Percentiles rank a stretch among this genome's conserved stretches.
phyloP scores from a whole-genome alignment of 2,113 vertebrate species.

The Perognathus longimembris region DNA sequence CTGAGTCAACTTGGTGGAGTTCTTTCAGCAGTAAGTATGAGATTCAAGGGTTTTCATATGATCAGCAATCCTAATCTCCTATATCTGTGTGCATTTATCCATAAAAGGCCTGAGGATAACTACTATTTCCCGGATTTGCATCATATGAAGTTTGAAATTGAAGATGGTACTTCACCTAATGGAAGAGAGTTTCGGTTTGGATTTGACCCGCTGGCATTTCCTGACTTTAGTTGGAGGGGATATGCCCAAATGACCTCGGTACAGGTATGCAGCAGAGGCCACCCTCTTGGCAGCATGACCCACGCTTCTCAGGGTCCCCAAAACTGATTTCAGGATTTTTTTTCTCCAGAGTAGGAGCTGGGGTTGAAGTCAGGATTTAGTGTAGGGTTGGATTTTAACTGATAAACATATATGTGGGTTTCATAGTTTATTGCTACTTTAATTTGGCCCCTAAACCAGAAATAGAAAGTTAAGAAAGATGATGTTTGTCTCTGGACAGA shows the following conservation, averaged over 20 bases:
- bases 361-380: background rate
- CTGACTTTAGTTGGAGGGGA: constrained; percentile 95
- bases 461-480: constrained; percentile 3
- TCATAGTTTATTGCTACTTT: constrained; percentile 24
- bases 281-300: too few relatives aligned
- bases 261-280: constrained; percentile 87
- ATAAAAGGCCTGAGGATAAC: constrained; percentile 89
- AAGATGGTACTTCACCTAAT: constrained; percentile 90
- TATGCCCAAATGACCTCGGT: constrained; percentile 92
- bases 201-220: constrained; percentile 91
- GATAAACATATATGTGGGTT: background rate
- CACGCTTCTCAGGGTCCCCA: too few relatives aligned
- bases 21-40: background rate
- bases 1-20: background rate
- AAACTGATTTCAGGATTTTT: background rate
- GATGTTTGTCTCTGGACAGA: background rate
- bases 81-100: background rate
- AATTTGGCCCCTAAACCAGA: constrained; percentile 52
- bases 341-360: background rate
- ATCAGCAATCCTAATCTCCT: background rate
- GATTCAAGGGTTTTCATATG: background rate
- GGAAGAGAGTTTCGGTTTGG: constrained; percentile 91
- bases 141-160: constrained; percentile 94
- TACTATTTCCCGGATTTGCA: constrained; percentile 94
- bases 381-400: constrained; percentile 7